phyloP scores from a whole-genome alignment of 2,797 vertebrate genomes.

The Prionace glauca region DNA sequence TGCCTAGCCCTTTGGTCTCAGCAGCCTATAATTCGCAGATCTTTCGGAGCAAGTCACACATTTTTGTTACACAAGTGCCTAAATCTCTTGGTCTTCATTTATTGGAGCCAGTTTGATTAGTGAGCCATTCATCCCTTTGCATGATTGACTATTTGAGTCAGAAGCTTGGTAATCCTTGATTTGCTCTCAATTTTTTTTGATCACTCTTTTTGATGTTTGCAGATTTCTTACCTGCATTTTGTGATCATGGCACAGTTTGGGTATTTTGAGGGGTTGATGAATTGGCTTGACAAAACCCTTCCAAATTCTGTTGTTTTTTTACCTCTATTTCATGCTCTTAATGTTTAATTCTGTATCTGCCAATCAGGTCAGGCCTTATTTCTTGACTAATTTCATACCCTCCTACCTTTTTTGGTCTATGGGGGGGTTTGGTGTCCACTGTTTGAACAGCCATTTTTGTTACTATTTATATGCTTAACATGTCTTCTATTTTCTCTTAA shows the following conservation, averaged over 20 bases:
- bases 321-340: neutral
- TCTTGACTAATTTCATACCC: neutral
- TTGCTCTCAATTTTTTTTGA: neutral
- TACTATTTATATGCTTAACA: constrained; percentile 31
- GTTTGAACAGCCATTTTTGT: constrained; percentile 7
- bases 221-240: neutral
- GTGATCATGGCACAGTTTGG: neutral
- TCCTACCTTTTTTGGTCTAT: neutral
- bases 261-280: neutral
- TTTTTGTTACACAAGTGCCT: neutral
- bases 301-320: neutral
- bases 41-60: neutral
- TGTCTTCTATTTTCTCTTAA: constrained; percentile 31
- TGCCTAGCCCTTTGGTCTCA: neutral
- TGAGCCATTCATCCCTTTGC: neutral
- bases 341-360: neutral
- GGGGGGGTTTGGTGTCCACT: neutral
- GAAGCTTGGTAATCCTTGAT: neutral
- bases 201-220: neutral
- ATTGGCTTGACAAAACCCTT: neutral
- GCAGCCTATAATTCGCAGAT: neutral
- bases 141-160: neutral
- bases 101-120: neutral
- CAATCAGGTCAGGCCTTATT: neutral
- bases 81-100: neutral